These are phyloP conservation scores for Erebia ligea DNA, from an alignment of 2,888 invertebrate genomes.

Conservation along the genomic window DNA sequence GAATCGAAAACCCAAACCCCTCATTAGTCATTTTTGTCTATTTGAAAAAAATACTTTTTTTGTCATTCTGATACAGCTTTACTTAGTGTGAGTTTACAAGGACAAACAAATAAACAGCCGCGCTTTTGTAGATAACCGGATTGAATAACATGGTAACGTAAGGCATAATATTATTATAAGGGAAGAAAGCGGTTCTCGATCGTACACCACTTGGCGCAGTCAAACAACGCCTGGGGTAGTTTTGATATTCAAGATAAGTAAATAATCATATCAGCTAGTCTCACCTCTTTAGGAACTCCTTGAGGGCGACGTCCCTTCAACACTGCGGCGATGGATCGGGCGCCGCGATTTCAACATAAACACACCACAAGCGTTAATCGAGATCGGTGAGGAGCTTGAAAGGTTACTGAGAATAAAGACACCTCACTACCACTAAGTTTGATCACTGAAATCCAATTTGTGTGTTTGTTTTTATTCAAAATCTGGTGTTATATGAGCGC, in stretches of 20 bases:
- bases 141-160: neutral
- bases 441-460: conserved; percentile 75
- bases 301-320: conserved; percentile 76
- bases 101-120: conserved; percentile 2
- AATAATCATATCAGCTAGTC: conserved; percentile 37
- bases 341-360: conserved; percentile 79
- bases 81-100: conserved; percentile 6
- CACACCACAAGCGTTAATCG: conserved; percentile 76
- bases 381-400: conserved; percentile 52
- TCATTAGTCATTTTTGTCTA: too few species aligned
- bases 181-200: conserved; percentile 1
- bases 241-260: neutral
- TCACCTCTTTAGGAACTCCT: conserved; percentile 73
- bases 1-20: neutral
- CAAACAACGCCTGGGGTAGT: conserved; percentile 1
- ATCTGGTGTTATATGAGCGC: conserved; percentile 64
- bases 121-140: conserved; percentile 1
- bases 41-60: conserved; percentile 12
- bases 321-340: conserved; percentile 67
- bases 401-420: conserved; percentile 48
- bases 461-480: conserved; percentile 74
- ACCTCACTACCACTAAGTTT: conserved; percentile 68
- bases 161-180: neutral
- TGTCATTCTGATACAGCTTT: too few species aligned
- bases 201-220: conserved; percentile 43